Evolutionary conservation across 1,140 invertebrate genomes (phyloP), one percentile per base, ranked within the genome.

Genomic region (Ctenoplectra terminalis): DNA sequence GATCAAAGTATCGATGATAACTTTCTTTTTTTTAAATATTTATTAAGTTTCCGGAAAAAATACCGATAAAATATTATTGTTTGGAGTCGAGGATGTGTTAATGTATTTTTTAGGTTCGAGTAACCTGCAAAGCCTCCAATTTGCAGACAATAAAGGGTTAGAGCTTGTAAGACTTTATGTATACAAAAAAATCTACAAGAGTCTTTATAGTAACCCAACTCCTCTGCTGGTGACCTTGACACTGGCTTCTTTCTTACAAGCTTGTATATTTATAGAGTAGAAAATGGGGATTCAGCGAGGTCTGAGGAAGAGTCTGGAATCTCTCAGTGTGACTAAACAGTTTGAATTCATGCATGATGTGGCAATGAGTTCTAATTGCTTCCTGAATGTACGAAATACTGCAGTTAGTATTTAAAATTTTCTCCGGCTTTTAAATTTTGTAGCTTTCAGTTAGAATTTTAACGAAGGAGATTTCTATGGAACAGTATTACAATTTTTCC

Each of bases 171-270:
- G 13, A 26, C 2, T 64, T 3, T 2, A n/a, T 40, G 50, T 11
- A n/a, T 4, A 26, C 20, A 9, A 40, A 48, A 29, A 63, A 20
- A 29, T 66, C 26, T 4, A 11, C 64, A 43, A 17, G 43, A 48
- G 23, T 48, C 15, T 48, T 67, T 48, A 46, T 13, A 63, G 60
- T 11, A 0, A 34, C 6, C 5, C 58, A 66, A 15, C 87, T 87
- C 77, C 87, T 84, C 75, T 90, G 92, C 93, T 92, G 92, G 93
- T 94, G 95, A 94, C 95, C 95, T 95, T 95, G 95, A 95, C 95
- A 95, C 94, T 95, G 94, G 92, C 90, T 90, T 90, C 90, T 84
- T 63, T 82, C 34, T n/a, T 54, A n/a, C 26, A 29, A 48, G 58
- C 54, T 48, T 48, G 43, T 48, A 23, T 74, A 74, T 74, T 74